Conservation (phyloP, 2,797 vertebrate species). For the Heliangelus exortis region DNA sequence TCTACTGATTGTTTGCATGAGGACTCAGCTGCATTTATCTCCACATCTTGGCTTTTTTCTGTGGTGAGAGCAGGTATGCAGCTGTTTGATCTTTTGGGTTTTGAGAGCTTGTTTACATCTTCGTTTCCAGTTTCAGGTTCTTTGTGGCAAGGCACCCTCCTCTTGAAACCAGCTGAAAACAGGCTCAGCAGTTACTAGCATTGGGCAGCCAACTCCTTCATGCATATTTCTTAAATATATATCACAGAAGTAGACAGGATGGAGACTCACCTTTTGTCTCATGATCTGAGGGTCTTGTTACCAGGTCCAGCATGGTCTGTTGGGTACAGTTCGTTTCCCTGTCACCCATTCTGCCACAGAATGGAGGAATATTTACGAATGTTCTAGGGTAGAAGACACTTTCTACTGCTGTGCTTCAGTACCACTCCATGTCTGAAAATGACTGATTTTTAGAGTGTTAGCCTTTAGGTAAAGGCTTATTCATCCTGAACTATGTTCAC, state of each 20-base stretch:
- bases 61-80: background rate
- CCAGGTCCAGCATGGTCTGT: background rate
- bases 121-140: slow-evolving; percentile 17
- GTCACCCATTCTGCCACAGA: background rate
- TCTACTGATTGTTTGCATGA: background rate
- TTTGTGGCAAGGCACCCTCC: background rate
- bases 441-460: background rate
- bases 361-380: background rate
- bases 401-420: background rate
- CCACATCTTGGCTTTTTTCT: background rate
- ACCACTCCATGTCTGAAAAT: background rate
- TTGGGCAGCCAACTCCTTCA: background rate
- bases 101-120: slow-evolving; percentile 19
- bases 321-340: background rate
- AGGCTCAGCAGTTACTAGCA: background rate
- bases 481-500: background rate
- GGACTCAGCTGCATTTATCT: background rate
- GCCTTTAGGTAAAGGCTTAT: background rate
- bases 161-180: background rate
- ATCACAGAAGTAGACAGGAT: background rate
- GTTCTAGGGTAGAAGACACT: background rate
- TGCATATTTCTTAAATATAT: background rate
- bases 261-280: background rate
- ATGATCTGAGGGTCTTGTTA: background rate
- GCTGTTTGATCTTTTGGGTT: slow-evolving; percentile 26